These are phyloP conservation scores for Scolanthus callimorphus DNA, from an alignment of 92 coral and sea anemone species.

Conservation along the genomic window DNA sequence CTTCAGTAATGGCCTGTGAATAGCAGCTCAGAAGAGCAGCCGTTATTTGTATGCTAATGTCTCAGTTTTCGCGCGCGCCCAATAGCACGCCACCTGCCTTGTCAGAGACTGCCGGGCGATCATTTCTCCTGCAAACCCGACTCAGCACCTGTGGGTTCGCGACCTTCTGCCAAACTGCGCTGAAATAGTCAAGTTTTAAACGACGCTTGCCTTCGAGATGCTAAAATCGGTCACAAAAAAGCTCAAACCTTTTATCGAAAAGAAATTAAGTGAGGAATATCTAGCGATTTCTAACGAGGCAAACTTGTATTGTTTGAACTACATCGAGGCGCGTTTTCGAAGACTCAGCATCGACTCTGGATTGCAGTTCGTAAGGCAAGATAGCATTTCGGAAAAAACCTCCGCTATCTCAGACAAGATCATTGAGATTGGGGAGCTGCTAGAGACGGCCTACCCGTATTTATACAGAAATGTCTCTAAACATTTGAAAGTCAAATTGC, in stretches of 20 bases:
- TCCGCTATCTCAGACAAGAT: constrained; percentile 60
- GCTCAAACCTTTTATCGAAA: constrained; percentile 72
- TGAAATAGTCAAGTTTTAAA: not conserved
- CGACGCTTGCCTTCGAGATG: constrained; percentile 20
- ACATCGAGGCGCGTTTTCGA: constrained; percentile 78
- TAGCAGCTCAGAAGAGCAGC: not conserved
- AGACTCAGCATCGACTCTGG: constrained; percentile 76
- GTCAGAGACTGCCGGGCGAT: not conserved
- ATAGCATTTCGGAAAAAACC: constrained; percentile 51
- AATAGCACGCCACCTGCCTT: not conserved
- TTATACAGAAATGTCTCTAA: constrained; percentile 81
- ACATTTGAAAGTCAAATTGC: constrained; percentile 71
- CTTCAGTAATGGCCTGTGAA: not conserved
- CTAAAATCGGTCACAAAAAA: constrained; percentile 77
- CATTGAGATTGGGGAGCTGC: constrained; percentile 79
- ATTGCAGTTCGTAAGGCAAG: constrained; percentile 71
- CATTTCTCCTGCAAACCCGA: not conserved
- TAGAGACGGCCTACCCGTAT: constrained; percentile 84
- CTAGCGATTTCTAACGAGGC: constrained; percentile 78
- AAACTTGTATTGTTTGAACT: constrained; percentile 75
- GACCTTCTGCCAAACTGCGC: not conserved
- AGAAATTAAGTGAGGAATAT: constrained; percentile 79
- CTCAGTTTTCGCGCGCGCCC: not conserved
- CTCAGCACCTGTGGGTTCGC: not conserved
- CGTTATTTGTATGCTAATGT: not conserved